phyloP scores from a whole-genome alignment of 1,140 invertebrate genomes.

The Mylabris phalerata region DNA sequence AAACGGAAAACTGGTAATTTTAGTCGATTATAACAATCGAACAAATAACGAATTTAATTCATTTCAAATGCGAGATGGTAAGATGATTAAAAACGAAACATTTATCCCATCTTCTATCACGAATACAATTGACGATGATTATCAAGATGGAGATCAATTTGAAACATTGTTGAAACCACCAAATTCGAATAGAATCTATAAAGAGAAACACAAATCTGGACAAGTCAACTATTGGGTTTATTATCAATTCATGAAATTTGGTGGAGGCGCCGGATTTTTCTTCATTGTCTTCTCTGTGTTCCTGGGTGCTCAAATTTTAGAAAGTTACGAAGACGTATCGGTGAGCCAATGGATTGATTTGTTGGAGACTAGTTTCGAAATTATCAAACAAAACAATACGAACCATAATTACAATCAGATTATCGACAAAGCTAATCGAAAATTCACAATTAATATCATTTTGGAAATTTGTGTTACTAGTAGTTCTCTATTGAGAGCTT shows the following conservation, averaged over 20 bases:
- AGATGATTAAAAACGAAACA: not conserved
- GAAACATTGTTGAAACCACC: not conserved
- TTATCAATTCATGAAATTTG: no score
- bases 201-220: not conserved
- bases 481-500: conserved; percentile 29
- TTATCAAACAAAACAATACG: no score
- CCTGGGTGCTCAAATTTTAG: no score
- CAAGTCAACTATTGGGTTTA: no score
- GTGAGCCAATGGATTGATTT: no score
- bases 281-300: no score
- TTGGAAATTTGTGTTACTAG: conserved; percentile 7
- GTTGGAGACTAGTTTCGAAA: no score
- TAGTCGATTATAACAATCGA: conserved; percentile 75
- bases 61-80: not conserved
- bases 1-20: conserved; percentile 61
- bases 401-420: no score
- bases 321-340: no score
- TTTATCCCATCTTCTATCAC: not conserved
- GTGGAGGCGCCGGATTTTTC: no score
- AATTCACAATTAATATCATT: conserved; percentile 17
- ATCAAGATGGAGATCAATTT: not conserved
- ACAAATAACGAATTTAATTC: conserved; percentile 62
- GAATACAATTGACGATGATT: not conserved
- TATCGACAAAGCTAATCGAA: no score
- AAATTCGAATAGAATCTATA: not conserved